Conservation (phyloP, 1,140 invertebrate species). For the Diuraphis noxia region DNA sequence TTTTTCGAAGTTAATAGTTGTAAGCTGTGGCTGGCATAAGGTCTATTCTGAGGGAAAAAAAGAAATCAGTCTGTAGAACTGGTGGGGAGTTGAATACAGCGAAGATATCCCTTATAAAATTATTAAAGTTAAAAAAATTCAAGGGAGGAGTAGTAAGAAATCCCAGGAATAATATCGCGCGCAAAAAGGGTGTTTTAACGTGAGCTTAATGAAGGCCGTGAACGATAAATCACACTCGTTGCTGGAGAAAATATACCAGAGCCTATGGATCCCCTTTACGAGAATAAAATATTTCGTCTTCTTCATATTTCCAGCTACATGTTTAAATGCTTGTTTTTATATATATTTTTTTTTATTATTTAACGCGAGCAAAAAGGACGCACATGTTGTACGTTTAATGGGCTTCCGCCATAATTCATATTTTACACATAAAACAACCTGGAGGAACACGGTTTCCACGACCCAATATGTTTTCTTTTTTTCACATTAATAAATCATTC, state of each 20-base stretch:
- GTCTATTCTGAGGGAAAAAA: neutral
- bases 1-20: neutral
- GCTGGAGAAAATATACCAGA: conserved; percentile 37
- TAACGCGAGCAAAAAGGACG: conserved; percentile 46
- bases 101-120: conserved; percentile 31
- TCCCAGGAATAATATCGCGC: conserved; percentile 20
- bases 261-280: neutral
- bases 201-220: conserved; percentile 52
- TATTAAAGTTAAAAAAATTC: conserved; percentile 38
- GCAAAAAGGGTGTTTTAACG: conserved; percentile 51
- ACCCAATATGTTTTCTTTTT: conserved; percentile 45
- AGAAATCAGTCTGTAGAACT: neutral
- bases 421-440: conserved; percentile 44
- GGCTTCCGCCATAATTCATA: conserved; percentile 54
- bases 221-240: conserved; percentile 53
- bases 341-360: conserved; percentile 17
- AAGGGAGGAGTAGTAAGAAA: conserved; percentile 39
- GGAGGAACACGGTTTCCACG: conserved; percentile 24
- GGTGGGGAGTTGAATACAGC: neutral
- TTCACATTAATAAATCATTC: conserved; percentile 48
- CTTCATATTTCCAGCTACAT: conserved; percentile 44
- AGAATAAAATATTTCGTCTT: conserved; percentile 49
- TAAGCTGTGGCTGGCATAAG: neutral
- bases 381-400: conserved; percentile 54
- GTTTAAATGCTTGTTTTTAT: conserved; percentile 51